These are phyloP conservation scores for Gyps fulvus DNA, from an alignment of 2,113 vertebrate genomes.

Conservation along the genomic window DNA sequence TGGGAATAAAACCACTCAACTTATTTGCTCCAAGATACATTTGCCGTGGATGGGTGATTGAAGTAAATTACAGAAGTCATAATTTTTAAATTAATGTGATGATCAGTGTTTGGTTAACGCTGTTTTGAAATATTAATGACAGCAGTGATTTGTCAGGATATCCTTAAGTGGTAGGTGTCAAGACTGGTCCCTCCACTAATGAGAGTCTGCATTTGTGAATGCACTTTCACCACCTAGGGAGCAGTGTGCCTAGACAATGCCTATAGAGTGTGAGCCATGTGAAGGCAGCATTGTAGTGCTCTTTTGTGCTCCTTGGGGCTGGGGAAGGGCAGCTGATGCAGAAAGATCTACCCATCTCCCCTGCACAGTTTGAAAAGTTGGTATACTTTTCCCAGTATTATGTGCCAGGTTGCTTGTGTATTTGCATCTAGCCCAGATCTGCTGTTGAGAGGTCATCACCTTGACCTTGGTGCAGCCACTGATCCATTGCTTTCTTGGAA, in stretches of 20 bases:
- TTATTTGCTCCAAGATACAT: background rate
- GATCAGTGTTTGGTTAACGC: background rate
- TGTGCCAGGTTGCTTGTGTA: background rate
- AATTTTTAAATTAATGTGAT: background rate
- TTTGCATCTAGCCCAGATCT: background rate
- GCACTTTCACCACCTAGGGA: background rate
- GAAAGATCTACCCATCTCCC: background rate
- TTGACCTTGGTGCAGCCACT: background rate
- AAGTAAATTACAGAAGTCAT: background rate
- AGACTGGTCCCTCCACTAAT: background rate
- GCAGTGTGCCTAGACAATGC: background rate
- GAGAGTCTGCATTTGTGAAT: background rate
- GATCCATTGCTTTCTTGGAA: background rate
- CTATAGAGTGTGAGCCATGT: rapidly evolving
- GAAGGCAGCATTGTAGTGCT: background rate
- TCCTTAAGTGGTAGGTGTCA: background rate
- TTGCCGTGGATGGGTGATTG: background rate
- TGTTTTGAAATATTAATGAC: background rate
- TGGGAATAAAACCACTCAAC: background rate
- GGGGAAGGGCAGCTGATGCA: background rate
- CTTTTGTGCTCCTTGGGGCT: background rate
- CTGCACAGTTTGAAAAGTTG: background rate
- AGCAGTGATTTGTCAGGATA: background rate
- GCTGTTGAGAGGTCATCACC: background rate
- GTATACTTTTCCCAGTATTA: background rate